These are phyloP conservation scores for Amphipoea oculea DNA, from an alignment of 2,888 invertebrate species.

Conservation along the genomic window DNA sequence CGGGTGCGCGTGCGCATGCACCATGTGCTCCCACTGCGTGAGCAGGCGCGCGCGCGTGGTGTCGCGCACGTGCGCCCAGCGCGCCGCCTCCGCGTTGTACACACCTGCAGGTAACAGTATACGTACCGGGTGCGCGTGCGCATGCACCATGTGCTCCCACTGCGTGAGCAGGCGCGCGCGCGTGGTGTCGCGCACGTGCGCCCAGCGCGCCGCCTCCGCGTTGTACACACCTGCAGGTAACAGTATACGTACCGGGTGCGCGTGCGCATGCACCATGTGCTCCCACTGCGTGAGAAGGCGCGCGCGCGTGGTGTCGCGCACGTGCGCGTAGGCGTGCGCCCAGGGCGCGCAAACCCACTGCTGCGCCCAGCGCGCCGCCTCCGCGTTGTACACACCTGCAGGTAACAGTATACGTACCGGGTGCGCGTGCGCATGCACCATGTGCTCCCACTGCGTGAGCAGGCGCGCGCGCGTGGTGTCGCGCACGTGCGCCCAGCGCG, in stretches of 20 bases:
- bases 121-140: no score
- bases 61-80: no score
- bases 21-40: no score
- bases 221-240: slow-evolving; percentile 92
- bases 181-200: slow-evolving; percentile 46
- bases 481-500: slow-evolving; percentile 75
- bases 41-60: no score
- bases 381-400: no score
- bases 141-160: no score
- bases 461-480: slow-evolving; percentile 66
- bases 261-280: slow-evolving; percentile 73
- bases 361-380: slow-evolving; percentile 79
- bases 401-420: slow-evolving; percentile 46
- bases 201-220: slow-evolving; percentile 93
- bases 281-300: slow-evolving; percentile 72
- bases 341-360: slow-evolving; percentile 84
- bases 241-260: slow-evolving; percentile 59
- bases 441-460: slow-evolving; percentile 74
- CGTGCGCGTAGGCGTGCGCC: slow-evolving; percentile 73
- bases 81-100: no score
- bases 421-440: slow-evolving; percentile 71
- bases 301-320: slow-evolving; percentile 72
- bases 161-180: no score
- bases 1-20: no score
- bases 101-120: no score